Evolutionary conservation across 2,797 vertebrate species (phyloP).

Genomic region (Peromyscus melanophrys): DNA sequence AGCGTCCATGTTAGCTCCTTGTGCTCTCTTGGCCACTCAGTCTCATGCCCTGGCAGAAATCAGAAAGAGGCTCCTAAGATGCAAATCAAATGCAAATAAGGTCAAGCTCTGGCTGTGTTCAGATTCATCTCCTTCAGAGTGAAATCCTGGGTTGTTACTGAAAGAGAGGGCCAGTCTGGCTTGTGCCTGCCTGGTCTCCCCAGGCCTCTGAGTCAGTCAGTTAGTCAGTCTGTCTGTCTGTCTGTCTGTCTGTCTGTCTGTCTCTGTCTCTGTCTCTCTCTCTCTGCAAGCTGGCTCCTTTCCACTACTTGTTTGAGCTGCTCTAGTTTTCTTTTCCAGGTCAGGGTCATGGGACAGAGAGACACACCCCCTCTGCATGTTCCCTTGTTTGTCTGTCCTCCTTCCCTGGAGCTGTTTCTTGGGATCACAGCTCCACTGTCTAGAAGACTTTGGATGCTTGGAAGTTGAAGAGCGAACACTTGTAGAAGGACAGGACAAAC

Average conservation of each 20-base stretch:
- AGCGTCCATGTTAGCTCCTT: no score
- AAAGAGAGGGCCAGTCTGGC: no score
- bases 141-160: background rate
- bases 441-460: fast-evolving
- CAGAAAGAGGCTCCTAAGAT: background rate
- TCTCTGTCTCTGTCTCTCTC: background rate
- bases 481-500: background rate
- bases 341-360: background rate
- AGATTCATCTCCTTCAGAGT: background rate
- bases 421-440: no score
- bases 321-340: background rate
- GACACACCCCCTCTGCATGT: fast-evolving
- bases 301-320: no score
- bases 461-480: background rate
- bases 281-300: fast-evolving
- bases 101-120: background rate
- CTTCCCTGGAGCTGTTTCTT: no score
- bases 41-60: background rate
- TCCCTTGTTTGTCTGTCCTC: background rate
- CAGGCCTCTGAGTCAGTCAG: no score
- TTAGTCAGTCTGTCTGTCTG: no score
- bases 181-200: background rate
- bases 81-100: background rate
- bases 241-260: background rate
- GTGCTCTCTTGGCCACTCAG: background rate